Conservation (phyloP, 2,113 vertebrate species). For the Hippopotamus amphibius region DNA sequence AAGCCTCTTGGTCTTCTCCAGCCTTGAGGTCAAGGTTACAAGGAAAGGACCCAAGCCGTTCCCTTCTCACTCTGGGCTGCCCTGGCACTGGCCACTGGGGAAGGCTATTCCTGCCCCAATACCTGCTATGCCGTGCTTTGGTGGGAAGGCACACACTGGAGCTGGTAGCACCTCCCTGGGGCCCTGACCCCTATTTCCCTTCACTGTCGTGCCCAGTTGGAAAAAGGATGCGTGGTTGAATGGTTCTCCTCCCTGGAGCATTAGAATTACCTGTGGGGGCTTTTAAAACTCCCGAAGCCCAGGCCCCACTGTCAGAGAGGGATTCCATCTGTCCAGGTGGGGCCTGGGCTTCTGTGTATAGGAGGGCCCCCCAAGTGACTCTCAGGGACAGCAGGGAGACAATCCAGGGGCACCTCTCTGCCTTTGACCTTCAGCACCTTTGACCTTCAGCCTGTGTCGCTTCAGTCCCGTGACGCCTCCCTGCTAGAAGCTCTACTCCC, state of each 20-base stretch:
- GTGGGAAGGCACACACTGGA: not conserved
- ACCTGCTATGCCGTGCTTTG: not conserved
- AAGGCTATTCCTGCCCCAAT: not conserved
- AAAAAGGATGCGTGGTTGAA: not conserved
- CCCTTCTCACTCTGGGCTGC: not conserved
- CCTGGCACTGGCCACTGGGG: not conserved
- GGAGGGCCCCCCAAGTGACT: not conserved
- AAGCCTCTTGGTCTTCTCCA: not conserved
- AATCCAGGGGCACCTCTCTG: not conserved
- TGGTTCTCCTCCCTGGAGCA: not conserved
- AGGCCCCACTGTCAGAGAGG: not conserved
- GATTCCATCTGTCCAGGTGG: not conserved
- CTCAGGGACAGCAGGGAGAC: not conserved
- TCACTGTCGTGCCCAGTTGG: not conserved
- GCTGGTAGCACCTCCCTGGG: not conserved
- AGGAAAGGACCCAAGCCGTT: not conserved
- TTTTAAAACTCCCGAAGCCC: not conserved
- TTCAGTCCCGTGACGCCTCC: not conserved
- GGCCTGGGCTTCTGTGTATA: not conserved
- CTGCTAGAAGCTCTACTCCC: not conserved
- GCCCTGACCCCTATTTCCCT: not conserved
- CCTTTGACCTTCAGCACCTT: not conserved
- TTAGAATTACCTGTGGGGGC: not conserved
- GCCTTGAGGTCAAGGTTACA: not conserved
- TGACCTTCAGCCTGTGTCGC: no score